Evolutionary conservation across 2,888 invertebrate species (phyloP), one percentile per base, ranked within the genome.

Genomic region (Lithophane leautieri): DNA sequence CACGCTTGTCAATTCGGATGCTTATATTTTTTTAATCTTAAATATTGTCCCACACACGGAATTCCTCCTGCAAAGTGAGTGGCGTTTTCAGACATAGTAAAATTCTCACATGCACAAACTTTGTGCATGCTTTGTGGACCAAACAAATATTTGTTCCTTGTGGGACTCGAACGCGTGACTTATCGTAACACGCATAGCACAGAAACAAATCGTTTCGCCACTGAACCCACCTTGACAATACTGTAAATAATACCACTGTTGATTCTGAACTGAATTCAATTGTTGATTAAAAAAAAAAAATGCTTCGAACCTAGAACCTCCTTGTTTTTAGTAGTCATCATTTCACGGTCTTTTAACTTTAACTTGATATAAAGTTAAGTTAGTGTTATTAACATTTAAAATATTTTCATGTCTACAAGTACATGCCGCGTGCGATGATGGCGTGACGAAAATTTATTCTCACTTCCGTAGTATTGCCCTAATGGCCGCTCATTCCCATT

Each of bases 401-500:
- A 85, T 61, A 72, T 79, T 76, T 82, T 70, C 54, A 78, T 83
- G 44, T 65, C 40, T 54, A 40, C 34, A 34, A 76, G 75, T 34
- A 81, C 76, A 78, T 73, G 70, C 54, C 42, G 61, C 73, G 73
- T 81, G 70, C 61, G 75, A 66, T 67, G 78, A 72, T 87, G 70
- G 85, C 87, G 88, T 85, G 86, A 75, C 73, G 81, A 6, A 80
- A 85, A 86, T 81, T 83, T 83, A 85, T 86, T 85, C 81, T 81
- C 56, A 61, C 78, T 88, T 88, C 87, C 87, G 86, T 79, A 79
- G 81, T 79, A 82, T 74, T 79, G 75, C 63, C 80, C 82, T 84
- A 87, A 86, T 86, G 78, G 76, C 72, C 79, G 60, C 77, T 67
- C 77, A 75, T 72, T 85, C 72, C 80, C 83, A 85, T 78, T 78